A percentile compares a stretch with the other conserved stretches of the same genome.
These are phyloP conservation scores for Strigops habroptila DNA, from an alignment of 2,113 vertebrate genomes.

Conservation along the genomic window DNA sequence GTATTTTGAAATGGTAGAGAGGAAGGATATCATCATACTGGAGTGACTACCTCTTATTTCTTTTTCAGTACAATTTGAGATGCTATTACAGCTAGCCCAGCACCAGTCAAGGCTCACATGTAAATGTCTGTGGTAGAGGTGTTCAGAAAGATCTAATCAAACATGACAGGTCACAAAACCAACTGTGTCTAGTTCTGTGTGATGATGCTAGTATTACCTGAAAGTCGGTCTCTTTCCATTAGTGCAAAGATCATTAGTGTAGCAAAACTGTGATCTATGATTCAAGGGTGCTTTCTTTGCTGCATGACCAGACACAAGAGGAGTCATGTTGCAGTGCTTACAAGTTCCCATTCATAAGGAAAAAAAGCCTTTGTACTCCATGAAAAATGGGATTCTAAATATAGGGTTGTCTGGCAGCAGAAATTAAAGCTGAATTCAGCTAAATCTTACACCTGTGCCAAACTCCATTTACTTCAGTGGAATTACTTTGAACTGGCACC, in stretches of 20 bases:
- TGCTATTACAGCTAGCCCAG: neutral
- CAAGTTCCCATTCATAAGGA: neutral
- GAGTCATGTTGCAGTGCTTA: neutral
- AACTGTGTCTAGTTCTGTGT: neutral
- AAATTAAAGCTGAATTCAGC: conserved; percentile 37
- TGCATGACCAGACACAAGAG: neutral
- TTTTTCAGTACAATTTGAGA: conserved; percentile 13
- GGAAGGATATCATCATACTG: neutral
- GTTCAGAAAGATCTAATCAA: neutral
- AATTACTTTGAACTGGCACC: neutral
- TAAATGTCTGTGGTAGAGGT: neutral
- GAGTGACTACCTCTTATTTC: conserved; percentile 33
- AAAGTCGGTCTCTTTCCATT: neutral
- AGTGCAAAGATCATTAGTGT: neutral
- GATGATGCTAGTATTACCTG: neutral
- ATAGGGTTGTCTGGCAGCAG: neutral
- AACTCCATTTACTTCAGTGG: neutral
- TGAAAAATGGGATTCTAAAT: conserved; percentile 19
- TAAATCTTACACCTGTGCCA: conserved; percentile 17
- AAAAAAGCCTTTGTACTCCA: neutral
- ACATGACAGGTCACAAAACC: neutral
- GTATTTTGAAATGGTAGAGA: neutral
- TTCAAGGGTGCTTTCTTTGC: neutral
- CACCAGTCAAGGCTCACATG: neutral
- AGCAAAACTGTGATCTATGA: neutral